Evolutionary conservation across 2,797 vertebrate genomes (phyloP).

Genomic region (Premnoplex brunnescens): DNA sequence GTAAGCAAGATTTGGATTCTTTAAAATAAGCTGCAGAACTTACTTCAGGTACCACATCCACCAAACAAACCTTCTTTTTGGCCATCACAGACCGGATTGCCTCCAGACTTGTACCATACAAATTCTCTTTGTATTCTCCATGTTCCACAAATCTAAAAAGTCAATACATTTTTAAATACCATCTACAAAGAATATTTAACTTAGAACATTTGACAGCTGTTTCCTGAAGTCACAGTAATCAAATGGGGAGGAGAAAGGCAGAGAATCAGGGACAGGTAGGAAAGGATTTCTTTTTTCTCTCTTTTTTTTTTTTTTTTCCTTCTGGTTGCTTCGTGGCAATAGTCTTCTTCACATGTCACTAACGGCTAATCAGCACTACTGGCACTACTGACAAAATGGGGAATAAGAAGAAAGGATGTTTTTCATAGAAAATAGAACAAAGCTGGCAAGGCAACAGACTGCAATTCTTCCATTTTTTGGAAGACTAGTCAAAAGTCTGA

Average conservation of each 20-base stretch:
- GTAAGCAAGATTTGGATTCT: neutral
- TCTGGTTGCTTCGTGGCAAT: neutral
- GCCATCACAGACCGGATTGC: slow-evolving; percentile 86
- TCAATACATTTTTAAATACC: neutral
- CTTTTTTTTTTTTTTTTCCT: neutral
- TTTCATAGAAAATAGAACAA: neutral
- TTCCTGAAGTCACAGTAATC: neutral
- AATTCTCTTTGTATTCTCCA: slow-evolving; percentile 92
- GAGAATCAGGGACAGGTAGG: rapidly evolving
- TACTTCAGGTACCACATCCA: slow-evolving; percentile 93
- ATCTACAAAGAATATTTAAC: neutral
- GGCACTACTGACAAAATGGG: neutral
- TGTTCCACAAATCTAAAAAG: slow-evolving; percentile 89
- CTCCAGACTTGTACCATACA: slow-evolving; percentile 92
- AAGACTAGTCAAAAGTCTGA: neutral
- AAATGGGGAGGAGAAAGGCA: neutral
- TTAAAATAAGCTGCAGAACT: slow-evolving; percentile 62
- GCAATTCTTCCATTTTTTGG: neutral
- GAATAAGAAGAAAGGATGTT: neutral
- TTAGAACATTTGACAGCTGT: neutral
- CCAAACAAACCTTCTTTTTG: slow-evolving; percentile 89
- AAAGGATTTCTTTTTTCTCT: neutral
- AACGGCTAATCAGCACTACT: neutral
- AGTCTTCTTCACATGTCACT: neutral
- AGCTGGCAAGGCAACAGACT: neutral